Evolutionary conservation across 1,140 invertebrate genomes (phyloP), one percentile per base, ranked within the genome.

Genomic region (Penaeus japonicus): DNA sequence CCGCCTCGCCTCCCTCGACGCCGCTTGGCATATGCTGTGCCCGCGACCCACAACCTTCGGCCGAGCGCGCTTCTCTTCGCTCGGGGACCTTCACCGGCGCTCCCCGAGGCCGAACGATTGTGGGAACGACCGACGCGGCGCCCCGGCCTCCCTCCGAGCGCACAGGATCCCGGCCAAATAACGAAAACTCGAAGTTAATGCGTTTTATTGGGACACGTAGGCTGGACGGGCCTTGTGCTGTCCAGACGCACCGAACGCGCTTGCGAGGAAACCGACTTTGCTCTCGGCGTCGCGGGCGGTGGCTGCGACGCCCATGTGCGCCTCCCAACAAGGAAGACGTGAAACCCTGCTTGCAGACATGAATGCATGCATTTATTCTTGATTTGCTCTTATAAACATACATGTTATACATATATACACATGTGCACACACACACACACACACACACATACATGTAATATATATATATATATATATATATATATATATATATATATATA

Each of bases 11-110:
- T 47, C 80, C 55, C 79, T 39, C 73, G 22, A 30, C 81, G 80
- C 39, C 87, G 87, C 87, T 77, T 88, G 87, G 87, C 87, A 88
- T 88, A 88, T 88, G 87, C 81, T 88, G 55, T 83, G 80, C 87
- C 47, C 78, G 53, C 54, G 32, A 59, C 70, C 59, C 87, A 55
- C 53, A 88, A 27, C 22, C 65, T 84, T 27, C 87, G n/a, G 54
- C 53, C 32, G 27, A 18, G 47, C 54, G n/a, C 80, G 20, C 30
- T 24, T 27, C 12, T 27, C 35, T 83, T 88, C 87, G 87, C 70
- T 88, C 87, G 57, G 27, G 53, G 20, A n/a, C 70, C 27, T 15
- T 47, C 3, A 12, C 10, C 4, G 47, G 47, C 47, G 47, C 10
- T 47, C 47, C 47, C 47, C 47, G 47, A 47, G 47, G 47, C 47